These are phyloP conservation scores for Fundulus diaphanus DNA, from an alignment of 2,797 vertebrate genomes.

Conservation along the genomic window DNA sequence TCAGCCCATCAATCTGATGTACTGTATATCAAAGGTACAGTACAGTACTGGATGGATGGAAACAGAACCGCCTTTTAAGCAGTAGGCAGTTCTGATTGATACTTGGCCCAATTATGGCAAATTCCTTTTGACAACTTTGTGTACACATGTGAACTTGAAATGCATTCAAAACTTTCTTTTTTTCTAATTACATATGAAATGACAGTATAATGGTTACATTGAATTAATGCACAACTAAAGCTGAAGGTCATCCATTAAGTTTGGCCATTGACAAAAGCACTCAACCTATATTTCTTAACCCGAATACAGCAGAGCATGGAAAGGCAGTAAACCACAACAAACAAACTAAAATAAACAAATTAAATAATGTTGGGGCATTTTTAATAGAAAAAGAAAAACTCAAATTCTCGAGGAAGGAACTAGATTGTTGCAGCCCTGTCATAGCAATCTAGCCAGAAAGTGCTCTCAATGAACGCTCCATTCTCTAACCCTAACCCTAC, in stretches of 20 bases:
- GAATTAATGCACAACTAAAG: not conserved
- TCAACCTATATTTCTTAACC: not conserved
- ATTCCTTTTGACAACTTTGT: conserved; percentile 25
- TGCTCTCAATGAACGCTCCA: too few relatives aligned
- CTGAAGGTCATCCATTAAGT: not conserved
- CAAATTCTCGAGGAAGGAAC: not conserved
- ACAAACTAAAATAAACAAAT: not conserved
- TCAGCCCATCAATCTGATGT: conserved; percentile 54
- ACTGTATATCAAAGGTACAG: conserved; percentile 42
- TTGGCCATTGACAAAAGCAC: not conserved
- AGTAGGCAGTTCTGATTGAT: conserved; percentile 29
- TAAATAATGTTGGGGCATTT: not conserved
- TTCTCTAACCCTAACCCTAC: too few relatives aligned
- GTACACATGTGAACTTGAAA: not conserved
- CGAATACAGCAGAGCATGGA: not conserved
- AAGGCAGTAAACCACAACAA: not conserved
- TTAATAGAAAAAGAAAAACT: not conserved
- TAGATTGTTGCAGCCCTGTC: not conserved
- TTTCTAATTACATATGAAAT: not conserved
- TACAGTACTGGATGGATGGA: conserved; percentile 38
- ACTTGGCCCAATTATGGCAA: conserved; percentile 17
- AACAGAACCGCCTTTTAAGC: conserved; percentile 60
- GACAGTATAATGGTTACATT: not conserved
- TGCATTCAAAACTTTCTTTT: not conserved
- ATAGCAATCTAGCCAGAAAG: not conserved